Base-by-base conservation (phyloP, 2,888 invertebrate species). In the Spodoptera exigua region DNA sequence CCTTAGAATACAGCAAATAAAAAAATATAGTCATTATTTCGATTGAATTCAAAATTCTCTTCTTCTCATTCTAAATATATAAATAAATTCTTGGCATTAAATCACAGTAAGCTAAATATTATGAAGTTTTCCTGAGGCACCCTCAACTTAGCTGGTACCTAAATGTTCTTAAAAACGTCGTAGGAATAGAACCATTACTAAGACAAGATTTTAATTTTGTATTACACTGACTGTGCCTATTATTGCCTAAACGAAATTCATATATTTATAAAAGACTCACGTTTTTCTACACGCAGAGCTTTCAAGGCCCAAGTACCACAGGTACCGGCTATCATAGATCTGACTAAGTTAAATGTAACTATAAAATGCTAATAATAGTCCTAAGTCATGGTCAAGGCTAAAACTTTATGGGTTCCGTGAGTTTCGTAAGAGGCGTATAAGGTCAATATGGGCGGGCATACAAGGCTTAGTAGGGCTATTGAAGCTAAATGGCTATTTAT, bases 211-310 rank as follows among this genome's bases (percentile, higher is more conserved):
- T 5, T 27, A 7, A 27, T 27, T 27, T 9, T 9, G 27, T 21
- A 27, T 27, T 27, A 27, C 27, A 9, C 9, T 27, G 37, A 40
- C 17, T 32, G 61, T 54, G 48, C 21, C 32, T 52, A 32, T 66
- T 59, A 62, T 61, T 66, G 51, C 69, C 59, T 57, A 64, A 74
- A 69, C 61, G 48, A 35, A 34, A 54, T 45, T 48, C 13, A 46
- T 43, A 14, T 41, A 75, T 73, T 73, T 64, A 66, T 56, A 76
- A 74, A 60, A 69, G 43, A 49, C 35, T 69, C 70, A 76, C 74
- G 70, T 75, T 63, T 72, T 70, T 70, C 57, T 56, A 44, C 60
- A 58, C 45, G 47, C 59, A 53, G 41, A 46, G 39, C 32, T 57
- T 65, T 70, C 75, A 76, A 71, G 74, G 75, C 45, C 47, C 39